Base-by-base conservation (phyloP, 1,140 invertebrate genomes). In the Triops longicaudatus region DNA sequence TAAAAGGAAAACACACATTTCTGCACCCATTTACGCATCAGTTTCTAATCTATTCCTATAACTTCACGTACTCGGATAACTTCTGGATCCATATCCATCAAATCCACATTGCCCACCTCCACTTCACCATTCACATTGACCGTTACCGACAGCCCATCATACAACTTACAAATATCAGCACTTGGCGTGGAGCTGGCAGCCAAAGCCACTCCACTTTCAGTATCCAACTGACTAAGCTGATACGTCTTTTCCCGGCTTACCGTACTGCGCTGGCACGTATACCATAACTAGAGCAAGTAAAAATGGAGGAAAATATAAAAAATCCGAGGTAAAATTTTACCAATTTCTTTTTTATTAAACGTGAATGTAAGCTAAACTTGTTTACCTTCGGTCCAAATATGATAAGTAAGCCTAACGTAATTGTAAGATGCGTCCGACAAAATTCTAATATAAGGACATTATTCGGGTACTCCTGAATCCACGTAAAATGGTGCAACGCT, bases 301-400 rank as follows among this genome's bases (percentile, higher is more conserved):
- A 63, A 63, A 17, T 63, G 43, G 22, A 75, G 37, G 43, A 75
- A 50, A 63, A 75, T 28, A n/a, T 42, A 50, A 17, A 26, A 41
- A 26, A 4, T 10, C 22, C 41, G 0, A 75, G 26, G 1, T 6
- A 22, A 26, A 10, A 37, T 17, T 26, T 73, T 73, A 31, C 26
- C 26, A 73, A 26, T 6, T 6, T 10, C 14, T 6, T 10, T 1
- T 73, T 31, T 73, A 27, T 73, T 4, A n/a, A 27, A 73, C 27
- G 5, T 22, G 27, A 28, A 17, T 6, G 26, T n/a, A n/a, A 73
- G 27, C 27, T 28, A 1, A 73, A 43, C 14, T n/a, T 31, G 78
- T 81, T 80, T 83, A 89, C 88, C 82, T 94, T 92, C 73, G 93
- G 93, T 76, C 90, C 88, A 82, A 94, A 90, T 79, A 93, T 88